Percentiles rank a stretch among this genome's conserved stretches.
Conservation (phyloP, 92 coral and sea anemone species). For the Pocillopora meandrina region DNA sequence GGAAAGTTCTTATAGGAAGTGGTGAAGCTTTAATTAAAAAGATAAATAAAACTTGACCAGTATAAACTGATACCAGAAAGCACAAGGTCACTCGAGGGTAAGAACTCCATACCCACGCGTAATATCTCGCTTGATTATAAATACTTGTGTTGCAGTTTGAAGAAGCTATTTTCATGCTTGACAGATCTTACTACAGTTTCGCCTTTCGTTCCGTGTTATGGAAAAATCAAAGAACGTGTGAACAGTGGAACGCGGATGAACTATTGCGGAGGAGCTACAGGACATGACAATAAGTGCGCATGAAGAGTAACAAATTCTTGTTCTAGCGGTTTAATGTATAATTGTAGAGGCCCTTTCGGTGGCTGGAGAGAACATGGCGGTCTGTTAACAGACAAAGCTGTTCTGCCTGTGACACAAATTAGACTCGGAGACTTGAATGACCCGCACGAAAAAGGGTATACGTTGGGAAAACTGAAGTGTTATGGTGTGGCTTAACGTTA, state of each 20-base stretch:
- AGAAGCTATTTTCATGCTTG: neutral
- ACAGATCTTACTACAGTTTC: neutral
- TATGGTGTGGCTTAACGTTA: conserved; percentile 42
- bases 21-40: neutral
- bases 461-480: conserved; percentile 74
- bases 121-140: neutral
- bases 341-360: conserved; percentile 37
- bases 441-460: conserved; percentile 54
- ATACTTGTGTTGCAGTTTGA: neutral
- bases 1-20: neutral
- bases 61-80: neutral
- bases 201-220: neutral
- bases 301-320: conserved; percentile 78
- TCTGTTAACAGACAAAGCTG: conserved; percentile 63
- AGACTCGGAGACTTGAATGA: conserved; percentile 62
- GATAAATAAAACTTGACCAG: neutral
- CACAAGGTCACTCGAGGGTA: neutral
- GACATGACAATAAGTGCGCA: conserved; percentile 64
- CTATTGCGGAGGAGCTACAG: conserved; percentile 81
- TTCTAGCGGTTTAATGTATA: conserved; percentile 40
- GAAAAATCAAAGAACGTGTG: neutral
- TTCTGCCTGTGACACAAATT: conserved; percentile 69
- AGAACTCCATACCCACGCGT: neutral
- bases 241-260: conserved; percentile 52
- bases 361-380: conserved; percentile 71